phyloP scores from a whole-genome alignment of 2,888 invertebrate species.

The Ormyrus nitidulus region DNA sequence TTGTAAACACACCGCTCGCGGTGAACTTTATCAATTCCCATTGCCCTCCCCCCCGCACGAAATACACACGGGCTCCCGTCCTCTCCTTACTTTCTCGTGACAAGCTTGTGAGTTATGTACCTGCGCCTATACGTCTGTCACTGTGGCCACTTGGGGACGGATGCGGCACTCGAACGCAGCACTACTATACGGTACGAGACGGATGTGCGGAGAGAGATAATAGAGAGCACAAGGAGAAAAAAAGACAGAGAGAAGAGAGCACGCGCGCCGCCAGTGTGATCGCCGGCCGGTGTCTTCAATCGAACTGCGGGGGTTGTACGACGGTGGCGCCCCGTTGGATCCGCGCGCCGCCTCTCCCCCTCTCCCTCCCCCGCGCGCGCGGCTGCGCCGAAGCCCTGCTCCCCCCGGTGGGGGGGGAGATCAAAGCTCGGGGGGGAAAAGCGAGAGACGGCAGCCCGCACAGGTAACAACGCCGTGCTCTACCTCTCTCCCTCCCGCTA shows the following conservation, averaged over 20 bases:
- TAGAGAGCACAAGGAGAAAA: too few species aligned
- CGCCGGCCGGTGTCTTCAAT: slow-evolving; percentile 75
- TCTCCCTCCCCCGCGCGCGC: slow-evolving; percentile 26
- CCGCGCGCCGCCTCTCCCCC: slow-evolving; percentile 36
- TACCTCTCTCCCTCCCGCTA: background rate
- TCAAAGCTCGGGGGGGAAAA: background rate
- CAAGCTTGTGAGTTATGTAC: too few species aligned
- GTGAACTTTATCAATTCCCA: too few species aligned
- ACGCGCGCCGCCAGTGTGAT: slow-evolving; percentile 59
- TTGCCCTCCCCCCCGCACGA: too few species aligned
- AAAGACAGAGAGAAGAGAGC: background rate
- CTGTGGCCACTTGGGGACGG: too few species aligned
- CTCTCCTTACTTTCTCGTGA: too few species aligned
- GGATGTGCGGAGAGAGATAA: too few species aligned
- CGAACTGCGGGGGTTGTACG: slow-evolving; percentile 73
- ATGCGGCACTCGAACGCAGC: too few species aligned
- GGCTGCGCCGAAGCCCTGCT: background rate
- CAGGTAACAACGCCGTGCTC: background rate
- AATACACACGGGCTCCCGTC: too few species aligned
- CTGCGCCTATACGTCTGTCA: too few species aligned
- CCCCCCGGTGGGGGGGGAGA: background rate
- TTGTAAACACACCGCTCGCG: too few species aligned
- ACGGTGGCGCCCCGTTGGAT: slow-evolving; percentile 72
- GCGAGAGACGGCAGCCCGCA: background rate
- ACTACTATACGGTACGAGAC: too few species aligned